Percentiles rank a stretch among this genome's conserved stretches.
Conservation (phyloP, 2,888 invertebrate species). For the Epinotia demarniana region DNA sequence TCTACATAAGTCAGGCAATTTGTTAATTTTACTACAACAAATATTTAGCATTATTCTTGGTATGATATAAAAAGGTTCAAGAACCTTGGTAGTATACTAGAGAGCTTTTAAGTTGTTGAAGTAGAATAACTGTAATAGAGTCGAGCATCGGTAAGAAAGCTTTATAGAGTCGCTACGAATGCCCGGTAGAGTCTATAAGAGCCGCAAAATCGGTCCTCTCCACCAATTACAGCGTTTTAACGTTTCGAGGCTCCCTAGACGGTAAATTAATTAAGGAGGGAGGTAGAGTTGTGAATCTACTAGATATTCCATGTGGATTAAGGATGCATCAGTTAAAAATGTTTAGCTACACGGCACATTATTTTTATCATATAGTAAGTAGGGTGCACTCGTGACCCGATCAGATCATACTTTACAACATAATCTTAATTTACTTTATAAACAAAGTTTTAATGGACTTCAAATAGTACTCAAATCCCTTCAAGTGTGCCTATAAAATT, state of each 20-base stretch:
- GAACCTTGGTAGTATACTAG: background rate
- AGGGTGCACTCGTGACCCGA: too few species aligned
- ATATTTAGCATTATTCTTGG: background rate
- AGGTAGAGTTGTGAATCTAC: conserved; percentile 41
- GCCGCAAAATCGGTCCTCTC: conserved; percentile 47
- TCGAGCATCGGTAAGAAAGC: conserved; percentile 36
- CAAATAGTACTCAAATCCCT: too few species aligned
- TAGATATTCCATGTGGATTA: conserved; percentile 1
- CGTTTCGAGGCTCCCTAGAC: conserved; percentile 47
- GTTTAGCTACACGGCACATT: background rate
- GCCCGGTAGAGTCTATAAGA: conserved; percentile 30
- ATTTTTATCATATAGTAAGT: too few species aligned
- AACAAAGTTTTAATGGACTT: too few species aligned
- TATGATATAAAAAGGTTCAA: background rate
- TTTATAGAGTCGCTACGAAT: conserved; percentile 24
- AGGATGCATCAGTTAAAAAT: background rate
- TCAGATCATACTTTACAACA: too few species aligned
- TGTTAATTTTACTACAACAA: background rate
- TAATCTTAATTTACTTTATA: too few species aligned
- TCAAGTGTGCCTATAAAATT: too few species aligned
- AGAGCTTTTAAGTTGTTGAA: background rate
- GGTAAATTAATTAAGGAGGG: conserved; percentile 50
- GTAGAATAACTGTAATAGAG: conserved; percentile 19
- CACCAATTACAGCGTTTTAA: conserved; percentile 55
- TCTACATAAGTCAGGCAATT: background rate